phyloP scores from a whole-genome alignment of 1,140 invertebrate genomes.

The Palaemon carinicauda region DNA sequence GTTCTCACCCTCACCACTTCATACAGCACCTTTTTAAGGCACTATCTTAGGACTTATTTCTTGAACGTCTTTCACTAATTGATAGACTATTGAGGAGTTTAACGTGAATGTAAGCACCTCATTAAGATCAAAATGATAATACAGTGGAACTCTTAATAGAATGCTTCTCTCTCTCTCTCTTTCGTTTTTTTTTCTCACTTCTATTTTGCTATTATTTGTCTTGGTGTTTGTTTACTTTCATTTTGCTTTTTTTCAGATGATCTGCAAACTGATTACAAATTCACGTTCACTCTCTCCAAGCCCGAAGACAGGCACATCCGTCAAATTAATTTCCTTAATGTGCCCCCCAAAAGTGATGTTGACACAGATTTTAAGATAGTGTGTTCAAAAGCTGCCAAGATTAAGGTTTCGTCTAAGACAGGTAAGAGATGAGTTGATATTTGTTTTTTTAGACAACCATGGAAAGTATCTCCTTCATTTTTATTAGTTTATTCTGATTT shows the following conservation, averaged over 20 bases:
- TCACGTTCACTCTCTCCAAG: slow-evolving; percentile 96
- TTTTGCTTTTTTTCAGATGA: slow-evolving; percentile 76
- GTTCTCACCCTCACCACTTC: too few relatives aligned
- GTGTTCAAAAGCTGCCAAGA: slow-evolving; percentile 88
- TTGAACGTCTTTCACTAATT: too few relatives aligned
- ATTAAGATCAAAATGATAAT: too few relatives aligned
- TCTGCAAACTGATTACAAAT: slow-evolving; percentile 95
- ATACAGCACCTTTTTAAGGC: too few relatives aligned
- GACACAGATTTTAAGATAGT: slow-evolving; percentile 95
- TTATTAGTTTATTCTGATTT: too few relatives aligned
- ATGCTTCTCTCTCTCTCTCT: slow-evolving; percentile 48
- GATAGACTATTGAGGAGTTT: too few relatives aligned
- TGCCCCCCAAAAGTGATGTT: slow-evolving; percentile 86
- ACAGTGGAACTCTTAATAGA: too few relatives aligned
- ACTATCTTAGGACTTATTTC: too few relatives aligned
- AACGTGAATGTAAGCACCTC: too few relatives aligned
- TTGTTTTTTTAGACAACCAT: not conserved
- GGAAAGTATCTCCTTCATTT: not conserved
- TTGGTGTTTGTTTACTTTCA: too few relatives aligned
- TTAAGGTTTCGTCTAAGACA: slow-evolving; percentile 91
- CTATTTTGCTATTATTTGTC: too few relatives aligned
- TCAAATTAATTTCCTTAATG: slow-evolving; percentile 95
- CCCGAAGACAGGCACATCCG: slow-evolving; percentile 91
- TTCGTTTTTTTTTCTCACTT: too few relatives aligned
- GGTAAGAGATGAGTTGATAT: slow-evolving; percentile 67